These are phyloP conservation scores for Chouioia cunea DNA, from an alignment of 2,888 invertebrate genomes.

Conservation along the genomic window DNA sequence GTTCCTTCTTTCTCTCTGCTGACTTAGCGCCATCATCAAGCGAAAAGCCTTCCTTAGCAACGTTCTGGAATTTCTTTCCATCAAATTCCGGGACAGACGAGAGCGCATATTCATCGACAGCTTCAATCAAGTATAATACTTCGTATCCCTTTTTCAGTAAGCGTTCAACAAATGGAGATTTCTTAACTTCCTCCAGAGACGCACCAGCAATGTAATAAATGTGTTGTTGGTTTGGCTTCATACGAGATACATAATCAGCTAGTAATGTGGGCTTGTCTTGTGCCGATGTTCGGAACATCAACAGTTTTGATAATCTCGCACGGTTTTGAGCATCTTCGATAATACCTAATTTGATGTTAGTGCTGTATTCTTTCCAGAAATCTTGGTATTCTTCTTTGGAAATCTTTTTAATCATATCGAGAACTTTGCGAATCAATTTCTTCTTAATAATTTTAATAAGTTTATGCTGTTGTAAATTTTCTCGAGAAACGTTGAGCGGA, in stretches of 20 bases:
- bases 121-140: constrained; percentile 93
- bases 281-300: constrained; percentile 90
- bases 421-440: constrained; percentile 95
- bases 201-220: constrained; percentile 98
- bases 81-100: constrained; percentile 97
- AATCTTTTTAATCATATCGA: constrained; percentile 98
- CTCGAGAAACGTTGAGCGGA: constrained; percentile 97
- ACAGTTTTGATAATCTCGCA: constrained; percentile 93
- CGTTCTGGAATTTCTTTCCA: constrained; percentile 99
- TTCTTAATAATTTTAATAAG: constrained; percentile 99
- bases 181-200: constrained; percentile 85
- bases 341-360: constrained; percentile 95
- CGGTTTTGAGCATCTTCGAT: constrained; percentile 98
- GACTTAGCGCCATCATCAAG: constrained; percentile 77
- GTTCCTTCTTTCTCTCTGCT: constrained; percentile 82
- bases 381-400: constrained; percentile 87
- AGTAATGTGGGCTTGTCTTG: constrained; percentile 79
- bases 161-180: constrained; percentile 96
- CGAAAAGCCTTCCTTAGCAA: constrained; percentile 97
- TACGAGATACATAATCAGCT: constrained; percentile 90
- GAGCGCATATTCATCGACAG: constrained; percentile 98
- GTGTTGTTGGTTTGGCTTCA: constrained; percentile 94
- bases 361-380: constrained; percentile 99
- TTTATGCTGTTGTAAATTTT: constrained; percentile 98
- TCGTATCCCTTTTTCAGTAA: constrained; percentile 94